Evolutionary conservation across 2,113 vertebrate species (phyloP), one percentile per base, ranked within the genome.

Genomic region (Limanda limanda): DNA sequence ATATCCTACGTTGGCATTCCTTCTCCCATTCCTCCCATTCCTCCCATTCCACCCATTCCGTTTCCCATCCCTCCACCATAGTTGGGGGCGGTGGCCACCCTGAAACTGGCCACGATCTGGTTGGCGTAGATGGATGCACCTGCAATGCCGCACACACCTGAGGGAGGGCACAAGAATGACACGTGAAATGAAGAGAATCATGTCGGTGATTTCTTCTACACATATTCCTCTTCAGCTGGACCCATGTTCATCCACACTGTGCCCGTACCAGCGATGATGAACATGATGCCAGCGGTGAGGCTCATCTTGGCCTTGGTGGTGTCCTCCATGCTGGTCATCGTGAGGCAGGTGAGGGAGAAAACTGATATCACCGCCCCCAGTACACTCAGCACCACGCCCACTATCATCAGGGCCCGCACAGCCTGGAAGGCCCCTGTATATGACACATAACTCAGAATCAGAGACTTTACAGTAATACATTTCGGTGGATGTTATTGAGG

Each of bases 111-210:
- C 82, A 97, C 96, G 65, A 98, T 95, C 95, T 97, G 96, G 90
- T 96, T 97, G 85, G 96, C 97, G 68, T 97, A 98, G 73, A 98
- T 93, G 0, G 97, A 98, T 23, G 97, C 96, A 37, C 96, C 97
- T 7, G 94, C 91, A 42, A 98, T 96, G 40, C 93, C 95, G 87
- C 96, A 98, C n/a, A 97, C 59, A 69, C 95, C 96, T 97, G 79
- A 74, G 48, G 35, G 37, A 23, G 10, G 35, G n/a, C 1, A n/a
- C 58, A 59, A 59, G 11, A 61, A 37, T 23, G 35, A 14, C 3
- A 24, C 2, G 21, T 47, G 21, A 64, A 63, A 17, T 7, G 12
- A 42, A 61, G 9, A 18, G 47, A 1, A 54, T 54, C n/a, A 35
- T 23, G 17, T 2, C 17, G n/a, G 37, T 27, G 25, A 52, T 37